phyloP scores from a whole-genome alignment of 2,113 vertebrate genomes.

The Macroglossus sobrinus region DNA sequence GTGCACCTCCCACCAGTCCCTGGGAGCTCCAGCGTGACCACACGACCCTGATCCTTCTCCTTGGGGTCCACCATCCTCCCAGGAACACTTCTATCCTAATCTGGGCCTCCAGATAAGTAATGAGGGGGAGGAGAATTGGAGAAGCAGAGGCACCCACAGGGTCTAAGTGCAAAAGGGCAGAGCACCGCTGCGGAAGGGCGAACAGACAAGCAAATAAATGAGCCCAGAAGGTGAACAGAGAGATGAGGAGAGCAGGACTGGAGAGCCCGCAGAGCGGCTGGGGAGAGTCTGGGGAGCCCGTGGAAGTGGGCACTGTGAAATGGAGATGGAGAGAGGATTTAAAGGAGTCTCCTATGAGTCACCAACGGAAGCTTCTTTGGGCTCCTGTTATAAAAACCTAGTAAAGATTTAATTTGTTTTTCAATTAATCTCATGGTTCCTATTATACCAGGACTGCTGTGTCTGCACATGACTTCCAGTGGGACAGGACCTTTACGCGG shows the following conservation, averaged over 20 bases:
- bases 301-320: no score
- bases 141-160: not conserved
- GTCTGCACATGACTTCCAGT: not conserved
- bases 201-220: not conserved
- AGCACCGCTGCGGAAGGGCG: not conserved
- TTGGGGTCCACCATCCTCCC: not conserved
- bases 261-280: no score
- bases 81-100: not conserved
- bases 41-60: not conserved
- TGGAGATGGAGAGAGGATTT: not conserved
- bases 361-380: not conserved
- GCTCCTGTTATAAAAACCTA: not conserved
- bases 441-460: rapidly evolving
- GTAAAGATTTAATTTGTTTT: not conserved
- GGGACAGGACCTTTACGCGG: not conserved
- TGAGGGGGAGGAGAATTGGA: not conserved
- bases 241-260: not conserved
- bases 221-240: no score
- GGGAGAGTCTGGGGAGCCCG: not conserved
- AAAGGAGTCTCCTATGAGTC: no score
- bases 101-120: not conserved
- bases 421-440: not conserved
- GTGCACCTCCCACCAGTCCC: not conserved
- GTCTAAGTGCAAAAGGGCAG: not conserved
- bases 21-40: not conserved